phyloP scores from a whole-genome alignment of 2,888 invertebrate species.

The Cephus runcator region DNA sequence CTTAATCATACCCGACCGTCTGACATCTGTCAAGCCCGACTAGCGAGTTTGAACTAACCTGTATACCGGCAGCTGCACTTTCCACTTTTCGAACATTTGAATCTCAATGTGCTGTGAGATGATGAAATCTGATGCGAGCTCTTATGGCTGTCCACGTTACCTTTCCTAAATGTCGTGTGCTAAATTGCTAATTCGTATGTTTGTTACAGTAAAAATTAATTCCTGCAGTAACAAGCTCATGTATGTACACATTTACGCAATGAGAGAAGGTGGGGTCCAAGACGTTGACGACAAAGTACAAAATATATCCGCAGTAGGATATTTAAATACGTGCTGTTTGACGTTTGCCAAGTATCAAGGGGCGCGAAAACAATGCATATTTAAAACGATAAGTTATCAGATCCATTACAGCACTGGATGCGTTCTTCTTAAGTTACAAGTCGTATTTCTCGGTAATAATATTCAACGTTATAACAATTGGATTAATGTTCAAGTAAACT shows the following conservation, averaged over 20 bases:
- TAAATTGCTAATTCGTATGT: not conserved
- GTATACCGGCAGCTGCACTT: slow-evolving; percentile 11
- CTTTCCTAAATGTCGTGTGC: slow-evolving; percentile 5
- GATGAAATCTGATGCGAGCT: slow-evolving; percentile 12
- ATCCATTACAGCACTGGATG: not conserved
- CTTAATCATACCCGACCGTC: not conserved
- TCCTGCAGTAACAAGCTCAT: not conserved
- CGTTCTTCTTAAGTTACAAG: not conserved
- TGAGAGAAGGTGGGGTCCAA: not conserved
- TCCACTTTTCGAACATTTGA: slow-evolving; percentile 10
- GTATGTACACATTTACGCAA: not conserved
- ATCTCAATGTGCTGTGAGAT: slow-evolving; percentile 14
- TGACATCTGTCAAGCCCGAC: not conserved
- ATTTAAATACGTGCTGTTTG: not conserved
- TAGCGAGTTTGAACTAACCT: not conserved
- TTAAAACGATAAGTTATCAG: not conserved
- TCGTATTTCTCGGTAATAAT: not conserved
- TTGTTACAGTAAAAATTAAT: not conserved
- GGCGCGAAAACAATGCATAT: not conserved
- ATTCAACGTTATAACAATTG: not conserved
- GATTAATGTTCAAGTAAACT: not conserved
- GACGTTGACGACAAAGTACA: not conserved
- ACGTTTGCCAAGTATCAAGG: not conserved
- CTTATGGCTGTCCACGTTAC: slow-evolving; percentile 16
- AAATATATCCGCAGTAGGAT: not conserved